These are phyloP conservation scores for Tapera naevia DNA, from an alignment of 2,797 vertebrate genomes.

Conservation along the genomic window DNA sequence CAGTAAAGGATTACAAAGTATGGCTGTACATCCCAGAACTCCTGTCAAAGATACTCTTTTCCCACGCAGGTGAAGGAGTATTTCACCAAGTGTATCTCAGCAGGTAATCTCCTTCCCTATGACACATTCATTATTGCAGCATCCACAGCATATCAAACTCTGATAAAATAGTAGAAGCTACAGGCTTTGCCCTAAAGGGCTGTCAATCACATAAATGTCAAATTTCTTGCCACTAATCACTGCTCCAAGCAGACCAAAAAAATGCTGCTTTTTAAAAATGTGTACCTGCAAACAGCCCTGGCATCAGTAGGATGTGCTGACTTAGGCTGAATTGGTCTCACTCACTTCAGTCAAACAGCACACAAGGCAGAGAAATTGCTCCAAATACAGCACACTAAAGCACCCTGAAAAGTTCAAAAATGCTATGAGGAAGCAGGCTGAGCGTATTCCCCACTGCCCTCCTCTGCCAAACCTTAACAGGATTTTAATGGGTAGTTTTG, in stretches of 20 bases:
- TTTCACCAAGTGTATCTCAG: background rate
- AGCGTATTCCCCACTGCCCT: background rate
- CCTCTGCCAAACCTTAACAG: background rate
- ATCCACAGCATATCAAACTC: background rate
- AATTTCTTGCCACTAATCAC: background rate
- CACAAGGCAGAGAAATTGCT: background rate
- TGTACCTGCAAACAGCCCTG: background rate
- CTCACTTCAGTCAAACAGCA: background rate
- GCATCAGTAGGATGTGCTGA: background rate
- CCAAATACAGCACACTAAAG: background rate
- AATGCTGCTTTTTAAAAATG: background rate
- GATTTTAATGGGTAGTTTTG: background rate
- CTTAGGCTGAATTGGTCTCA: background rate
- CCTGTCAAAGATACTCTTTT: background rate
- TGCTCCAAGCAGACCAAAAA: background rate
- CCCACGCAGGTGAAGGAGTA: fast-evolving
- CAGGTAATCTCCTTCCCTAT: background rate
- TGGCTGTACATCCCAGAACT: background rate
- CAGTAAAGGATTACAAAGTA: background rate
- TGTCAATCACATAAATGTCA: background rate
- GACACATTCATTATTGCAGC: background rate
- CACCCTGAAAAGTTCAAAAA: background rate
- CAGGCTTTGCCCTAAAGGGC: background rate
- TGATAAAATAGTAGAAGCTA: background rate
- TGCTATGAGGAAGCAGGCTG: background rate